Evolutionary conservation across 2,797 vertebrate species (phyloP).

Genomic region (Stomatorhinus walkeri): DNA sequence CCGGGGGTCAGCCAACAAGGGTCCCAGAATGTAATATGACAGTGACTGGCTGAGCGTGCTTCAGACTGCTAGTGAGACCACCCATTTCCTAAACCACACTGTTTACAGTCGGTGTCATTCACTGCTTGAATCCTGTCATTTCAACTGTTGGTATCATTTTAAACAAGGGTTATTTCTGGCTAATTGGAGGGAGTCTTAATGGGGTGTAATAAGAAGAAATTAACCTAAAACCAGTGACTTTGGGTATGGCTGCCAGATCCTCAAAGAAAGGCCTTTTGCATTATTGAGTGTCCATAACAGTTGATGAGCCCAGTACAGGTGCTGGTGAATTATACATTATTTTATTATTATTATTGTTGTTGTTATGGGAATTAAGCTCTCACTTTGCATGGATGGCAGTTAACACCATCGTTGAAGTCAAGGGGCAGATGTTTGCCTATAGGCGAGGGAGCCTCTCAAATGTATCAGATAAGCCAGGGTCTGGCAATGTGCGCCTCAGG

Average conservation of each 20-base stretch:
- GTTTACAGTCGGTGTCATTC: not conserved
- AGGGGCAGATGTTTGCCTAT: not conserved
- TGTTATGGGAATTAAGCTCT: constrained; percentile 6
- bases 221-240: not conserved
- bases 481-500: not conserved
- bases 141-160: not conserved
- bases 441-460: not conserved
- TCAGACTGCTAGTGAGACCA: not conserved
- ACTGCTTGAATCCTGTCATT: not conserved
- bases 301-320: not conserved
- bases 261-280: not conserved
- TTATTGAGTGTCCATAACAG: not conserved
- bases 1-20: not conserved
- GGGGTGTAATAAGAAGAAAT: not conserved
- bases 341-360: not conserved
- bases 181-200: not conserved
- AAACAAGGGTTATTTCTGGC: not conserved
- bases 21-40: too few relatives aligned
- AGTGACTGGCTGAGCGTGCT: not conserved
- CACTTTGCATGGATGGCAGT: not conserved
- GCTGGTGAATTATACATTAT: not conserved
- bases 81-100: not conserved
- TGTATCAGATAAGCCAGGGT: not conserved
- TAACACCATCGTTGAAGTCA: not conserved
- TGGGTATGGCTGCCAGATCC: not conserved